Percentiles rank a stretch among this genome's conserved stretches.
These are phyloP conservation scores for Eledona agricola DNA, from an alignment of 2,888 invertebrate species.

Conservation along the genomic window DNA sequence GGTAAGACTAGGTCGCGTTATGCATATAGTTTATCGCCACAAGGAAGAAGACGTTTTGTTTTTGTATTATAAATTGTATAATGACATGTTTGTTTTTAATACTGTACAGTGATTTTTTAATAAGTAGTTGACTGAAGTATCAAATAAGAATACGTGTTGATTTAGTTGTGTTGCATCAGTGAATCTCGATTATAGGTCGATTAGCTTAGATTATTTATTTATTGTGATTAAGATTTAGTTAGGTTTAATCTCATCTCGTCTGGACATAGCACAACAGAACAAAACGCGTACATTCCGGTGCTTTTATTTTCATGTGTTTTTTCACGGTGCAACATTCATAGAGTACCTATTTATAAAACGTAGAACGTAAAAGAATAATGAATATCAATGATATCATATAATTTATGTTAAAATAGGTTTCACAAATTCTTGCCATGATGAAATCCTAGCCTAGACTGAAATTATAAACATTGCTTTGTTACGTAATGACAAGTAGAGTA, in stretches of 20 bases:
- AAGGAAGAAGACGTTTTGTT: constrained; percentile 12
- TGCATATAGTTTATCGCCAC: constrained; percentile 14
- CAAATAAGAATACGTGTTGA: constrained; percentile 51
- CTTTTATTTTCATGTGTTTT: constrained; percentile 20
- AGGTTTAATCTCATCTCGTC: constrained; percentile 30
- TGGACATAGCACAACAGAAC: constrained; percentile 21
- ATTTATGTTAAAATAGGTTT: constrained; percentile 54
- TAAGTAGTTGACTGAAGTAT: constrained; percentile 57
- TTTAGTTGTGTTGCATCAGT: constrained; percentile 52
- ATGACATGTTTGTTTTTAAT: constrained; percentile 53
- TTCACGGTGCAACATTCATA: constrained; percentile 47
- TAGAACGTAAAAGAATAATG: constrained; percentile 49
- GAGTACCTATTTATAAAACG: constrained; percentile 47
- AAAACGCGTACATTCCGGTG: constrained; percentile 16
- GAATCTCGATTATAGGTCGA: too few relatives aligned
- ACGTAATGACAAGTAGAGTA: constrained; percentile 52
- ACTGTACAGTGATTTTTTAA: constrained; percentile 57
- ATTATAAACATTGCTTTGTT: constrained; percentile 56
- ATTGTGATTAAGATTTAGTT: constrained; percentile 30
- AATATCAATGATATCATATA: constrained; percentile 57
- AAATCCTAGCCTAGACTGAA: constrained; percentile 62
- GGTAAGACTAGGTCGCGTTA: constrained; percentile 8
- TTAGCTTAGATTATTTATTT: constrained; percentile 38
- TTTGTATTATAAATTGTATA: constrained; percentile 31
- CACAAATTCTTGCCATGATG: constrained; percentile 62